Base-by-base conservation (phyloP, 2,113 vertebrate species). In the Corythaixoides concolor region DNA sequence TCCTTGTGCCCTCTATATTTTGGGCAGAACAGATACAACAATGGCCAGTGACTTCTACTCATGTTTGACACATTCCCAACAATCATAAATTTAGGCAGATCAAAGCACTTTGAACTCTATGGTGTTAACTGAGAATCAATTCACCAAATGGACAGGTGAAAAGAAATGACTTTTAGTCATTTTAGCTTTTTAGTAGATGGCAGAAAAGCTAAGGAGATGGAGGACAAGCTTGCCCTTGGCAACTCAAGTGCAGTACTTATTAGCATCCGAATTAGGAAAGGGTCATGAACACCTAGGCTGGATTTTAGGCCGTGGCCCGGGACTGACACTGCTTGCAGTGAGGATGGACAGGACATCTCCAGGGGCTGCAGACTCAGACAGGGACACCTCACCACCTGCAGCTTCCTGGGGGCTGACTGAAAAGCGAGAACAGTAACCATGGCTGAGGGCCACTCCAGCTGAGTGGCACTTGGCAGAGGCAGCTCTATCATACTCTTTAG, bases 361-460 rank as follows among this genome's bases (percentile, higher is more conserved):
- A 67, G 47, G 9, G 43, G 14, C 26, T 84, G 89, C 32, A 77
- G n/a, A 52, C 33, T 12, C 27, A 8, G 30, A 6, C 2, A 62
- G 41, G 26, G 32, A 3, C 35, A 84, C 12, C 20, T 41, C 2
- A 1, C 3, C 7, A 7, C 26, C 5, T 1, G 30, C 37, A 86
- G 7, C 8, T 74, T 32, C 41, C 26, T 50, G 47, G 53, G 50
- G 30, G 33, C 26, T 67, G 37, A 13, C 20, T 18, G 60, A 6
- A 73, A 72, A 50, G 10, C 5, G 3, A 7, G n/a, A 66, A 5
- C 6, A 33, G 23, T 3, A 26, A 37, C 4, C 3, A 50, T 33
- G 49, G 11, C 28, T 2, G 5, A 33, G 3, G 20, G 4, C 8
- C 3, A 8, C 17, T 39, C 27, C 0, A 1, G 7, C 37, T 62